Base-by-base conservation (phyloP, 1,140 invertebrate genomes). In the Streblospio benedicti region DNA sequence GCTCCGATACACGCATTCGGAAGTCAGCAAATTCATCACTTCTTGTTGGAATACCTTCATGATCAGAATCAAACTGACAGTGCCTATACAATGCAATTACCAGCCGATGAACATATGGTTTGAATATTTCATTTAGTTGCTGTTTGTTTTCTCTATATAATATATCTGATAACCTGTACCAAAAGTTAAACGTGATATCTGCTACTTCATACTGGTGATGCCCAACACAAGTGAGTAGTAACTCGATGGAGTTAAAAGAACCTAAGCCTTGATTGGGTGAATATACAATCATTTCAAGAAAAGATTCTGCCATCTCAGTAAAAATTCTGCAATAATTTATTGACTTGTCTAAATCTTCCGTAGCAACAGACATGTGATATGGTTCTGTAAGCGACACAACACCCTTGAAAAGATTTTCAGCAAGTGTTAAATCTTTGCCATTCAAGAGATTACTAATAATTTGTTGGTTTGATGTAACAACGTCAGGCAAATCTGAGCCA, bases 141-240 rank as follows among this genome's bases (percentile, higher is more conserved):
- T 90, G 85, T 62, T 84, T 85, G 70, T 94, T 89, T 67, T 86
- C 86, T 67, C 91, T 87, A 74, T 96, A 97, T 0, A 99, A 76
- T 66, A 90, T 86, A 80, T 99, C 95, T 12, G 93, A 96, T 41
- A 98, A 76, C 33, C 90, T 82, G 77, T 95, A 97, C 96, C 96
- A 99, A 52, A 98, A 82, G 75, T 93, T 90, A 72, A 98, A 99
- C 2, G 93, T 96, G 60, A 97, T 92, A 78, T 96, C 92, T 30
- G 92, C 91, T 38, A 90, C 89, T 76, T 92, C 93, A 81, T 95
- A 98, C 77, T 98, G 93, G 77, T 97, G 92, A 82, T 98, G 93
- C 0, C 91, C 91, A 38, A 92, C 89, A 80, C 94, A 96, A 6
- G 88, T 85, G 12, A 98, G 79, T 31, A 96, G 85, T 67, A 95